phyloP scores from a whole-genome alignment of 2,888 invertebrate genomes.

The Habroteleia sp. region DNA sequence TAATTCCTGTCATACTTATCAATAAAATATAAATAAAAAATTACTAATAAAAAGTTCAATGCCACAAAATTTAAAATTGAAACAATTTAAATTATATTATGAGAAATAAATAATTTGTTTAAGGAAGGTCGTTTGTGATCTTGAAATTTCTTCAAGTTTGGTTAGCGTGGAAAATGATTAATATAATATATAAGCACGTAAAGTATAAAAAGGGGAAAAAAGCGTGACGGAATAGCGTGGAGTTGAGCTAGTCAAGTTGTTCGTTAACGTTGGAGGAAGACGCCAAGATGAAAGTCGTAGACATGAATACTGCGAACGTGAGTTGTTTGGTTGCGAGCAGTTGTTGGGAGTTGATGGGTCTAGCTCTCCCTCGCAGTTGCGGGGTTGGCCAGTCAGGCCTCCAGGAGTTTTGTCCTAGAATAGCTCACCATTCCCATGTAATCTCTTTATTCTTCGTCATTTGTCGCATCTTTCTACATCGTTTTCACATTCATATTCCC shows the following conservation, averaged over 20 bases:
- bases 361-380: slow-evolving; percentile 31
- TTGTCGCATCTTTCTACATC: slow-evolving; percentile 3
- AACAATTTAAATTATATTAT: too few species aligned
- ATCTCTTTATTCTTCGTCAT: slow-evolving; percentile 11
- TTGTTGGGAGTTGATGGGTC: slow-evolving; percentile 30
- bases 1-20: too few species aligned
- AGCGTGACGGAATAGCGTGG: slow-evolving; percentile 3
- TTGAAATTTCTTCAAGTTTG: too few species aligned
- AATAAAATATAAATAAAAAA: too few species aligned
- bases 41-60: too few species aligned
- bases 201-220: background rate
- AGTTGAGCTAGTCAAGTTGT: slow-evolving; percentile 22
- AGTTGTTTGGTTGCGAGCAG: slow-evolving; percentile 2
- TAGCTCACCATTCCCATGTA: slow-evolving; percentile 34
- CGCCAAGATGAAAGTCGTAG: slow-evolving; percentile 17
- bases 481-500: background rate
- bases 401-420: slow-evolving; percentile 46
- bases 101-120: too few species aligned
- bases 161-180: too few species aligned
- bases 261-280: slow-evolving; percentile 23
- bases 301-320: slow-evolving; percentile 9
- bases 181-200: too few species aligned
- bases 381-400: slow-evolving; percentile 34
- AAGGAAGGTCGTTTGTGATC: too few species aligned
- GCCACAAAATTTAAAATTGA: too few species aligned